Conservation (phyloP, 1,140 invertebrate genomes). For the Eupristina koningsbergeri region DNA sequence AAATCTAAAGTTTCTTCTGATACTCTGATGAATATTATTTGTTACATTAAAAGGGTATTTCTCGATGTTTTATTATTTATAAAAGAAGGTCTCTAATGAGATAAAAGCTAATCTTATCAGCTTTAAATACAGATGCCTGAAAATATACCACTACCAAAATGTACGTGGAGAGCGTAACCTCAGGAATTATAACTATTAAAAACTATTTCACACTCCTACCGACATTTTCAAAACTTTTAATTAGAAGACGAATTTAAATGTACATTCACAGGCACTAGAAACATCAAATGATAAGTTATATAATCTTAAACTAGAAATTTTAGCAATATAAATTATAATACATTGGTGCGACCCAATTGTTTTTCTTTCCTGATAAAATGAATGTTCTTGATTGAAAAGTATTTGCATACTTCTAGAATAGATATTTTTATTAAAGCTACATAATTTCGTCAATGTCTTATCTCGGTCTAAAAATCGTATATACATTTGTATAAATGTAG, state of each 20-base stretch:
- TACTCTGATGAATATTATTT: too few species aligned
- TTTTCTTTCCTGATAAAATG: not conserved
- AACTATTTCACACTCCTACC: slow-evolving; percentile 41
- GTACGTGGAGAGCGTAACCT: not conserved
- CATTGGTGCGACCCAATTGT: not conserved
- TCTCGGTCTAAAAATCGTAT: not conserved
- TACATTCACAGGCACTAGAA: not conserved
- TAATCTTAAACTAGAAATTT: not conserved
- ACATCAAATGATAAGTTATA: not conserved
- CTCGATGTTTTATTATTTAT: too few species aligned
- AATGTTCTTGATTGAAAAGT: not conserved
- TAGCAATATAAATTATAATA: not conserved
- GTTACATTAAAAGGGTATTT: too few species aligned
- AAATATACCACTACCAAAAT: slow-evolving; percentile 6
- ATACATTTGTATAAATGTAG: not conserved
- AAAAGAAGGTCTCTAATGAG: not conserved
- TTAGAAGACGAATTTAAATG: slow-evolving; percentile 4
- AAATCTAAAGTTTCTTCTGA: too few species aligned
- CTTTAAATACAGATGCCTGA: not conserved
- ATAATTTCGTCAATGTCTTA: not conserved
- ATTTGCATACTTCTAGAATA: not conserved
- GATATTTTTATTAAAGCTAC: not conserved
- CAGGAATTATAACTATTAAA: slow-evolving; percentile 2
- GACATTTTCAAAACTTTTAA: slow-evolving; percentile 40
- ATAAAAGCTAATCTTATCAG: slow-evolving; percentile 19